Evolutionary conservation across 1,140 invertebrate species (phyloP).

Genomic region (Eufriesea mexicana): DNA sequence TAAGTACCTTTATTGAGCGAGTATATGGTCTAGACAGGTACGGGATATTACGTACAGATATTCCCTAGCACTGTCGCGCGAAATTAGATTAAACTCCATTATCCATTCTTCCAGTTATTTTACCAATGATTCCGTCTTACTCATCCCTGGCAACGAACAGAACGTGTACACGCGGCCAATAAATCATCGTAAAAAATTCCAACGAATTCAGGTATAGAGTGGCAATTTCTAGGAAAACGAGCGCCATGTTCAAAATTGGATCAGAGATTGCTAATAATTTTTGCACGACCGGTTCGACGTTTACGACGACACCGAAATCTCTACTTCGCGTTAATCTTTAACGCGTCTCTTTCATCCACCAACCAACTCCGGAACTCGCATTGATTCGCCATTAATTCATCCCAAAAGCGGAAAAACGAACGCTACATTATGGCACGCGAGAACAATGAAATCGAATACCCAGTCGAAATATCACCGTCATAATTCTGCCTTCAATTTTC

Average conservation of each 20-base stretch:
- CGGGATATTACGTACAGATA: too few species aligned
- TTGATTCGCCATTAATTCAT: constrained; percentile 29
- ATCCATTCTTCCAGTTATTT: neutral
- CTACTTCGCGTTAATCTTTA: constrained; percentile 40
- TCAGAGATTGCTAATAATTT: constrained; percentile 62
- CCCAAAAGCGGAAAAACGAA: neutral
- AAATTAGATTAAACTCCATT: constrained; percentile 6
- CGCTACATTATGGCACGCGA: neutral
- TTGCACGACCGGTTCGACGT: constrained; percentile 54
- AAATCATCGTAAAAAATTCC: constrained; percentile 37
- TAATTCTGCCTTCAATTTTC: constrained; percentile 18
- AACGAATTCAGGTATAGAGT: neutral
- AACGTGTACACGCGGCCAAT: neutral
- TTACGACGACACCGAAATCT: constrained; percentile 53
- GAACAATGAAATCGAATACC: neutral
- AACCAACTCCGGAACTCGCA: neutral
- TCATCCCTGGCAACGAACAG: too few species aligned
- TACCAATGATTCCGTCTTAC: too few species aligned
- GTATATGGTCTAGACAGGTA: too few species aligned
- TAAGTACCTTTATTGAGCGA: too few species aligned
- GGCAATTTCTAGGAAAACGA: constrained; percentile 35
- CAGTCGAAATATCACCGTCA: too few species aligned
- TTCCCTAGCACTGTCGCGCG: too few species aligned
- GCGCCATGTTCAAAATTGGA: constrained; percentile 35
- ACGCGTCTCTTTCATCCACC: neutral